Base-by-base conservation (phyloP, 2,888 invertebrate genomes). In the Drosophila melanosoma region DNA sequence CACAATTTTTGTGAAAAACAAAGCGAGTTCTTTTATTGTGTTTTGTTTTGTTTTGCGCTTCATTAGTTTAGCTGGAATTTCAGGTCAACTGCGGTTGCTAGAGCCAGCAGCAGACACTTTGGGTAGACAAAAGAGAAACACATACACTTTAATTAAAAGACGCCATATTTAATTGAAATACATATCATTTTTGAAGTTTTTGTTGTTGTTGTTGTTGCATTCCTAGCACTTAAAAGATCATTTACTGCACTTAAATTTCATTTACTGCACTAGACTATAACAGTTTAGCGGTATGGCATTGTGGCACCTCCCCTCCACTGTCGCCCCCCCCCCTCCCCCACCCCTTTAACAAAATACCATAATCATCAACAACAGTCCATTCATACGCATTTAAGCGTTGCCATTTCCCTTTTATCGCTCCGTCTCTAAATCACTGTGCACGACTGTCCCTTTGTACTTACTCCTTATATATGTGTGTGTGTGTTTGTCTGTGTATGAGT, bases 21-120 rank as follows among this genome's bases (percentile, higher is more conserved):
- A 78, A 81, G 64, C 78, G 56, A 69, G 63, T 64, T 77, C 45
- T 76, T 66, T 60, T 64, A 26, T 58, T 42, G 56, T 70, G 36
- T 57, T 67, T 36, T 64, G 52, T 62, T 42, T 58, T 62, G 69
- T 72, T 60, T 69, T 67, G 60, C 72, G 72, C 73, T 87, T 87
- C 79, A 81, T 78, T 85, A 80, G 87, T 77, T 83, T 87, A 83
- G 74, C 79, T 74, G 82, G 81, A 78, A 86, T 86, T 86, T 82
- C 81, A 82, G 88, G 86, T 82, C 83, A 87, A 82, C 73, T 65
- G 60, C 38, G 65, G 52, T 60, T 61, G 51, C 58, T 69, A 54
- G 70, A 60, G 69, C 32, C 53, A 51, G 69, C 59, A 69, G 15
- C 15, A 15, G 23, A 45, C 45, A 45, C 23, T 42, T 48, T 35